Percentiles rank a stretch among this genome's conserved stretches.
Conservation (phyloP, 2,888 invertebrate species). For the Macrostomum cliftonense region DNA sequence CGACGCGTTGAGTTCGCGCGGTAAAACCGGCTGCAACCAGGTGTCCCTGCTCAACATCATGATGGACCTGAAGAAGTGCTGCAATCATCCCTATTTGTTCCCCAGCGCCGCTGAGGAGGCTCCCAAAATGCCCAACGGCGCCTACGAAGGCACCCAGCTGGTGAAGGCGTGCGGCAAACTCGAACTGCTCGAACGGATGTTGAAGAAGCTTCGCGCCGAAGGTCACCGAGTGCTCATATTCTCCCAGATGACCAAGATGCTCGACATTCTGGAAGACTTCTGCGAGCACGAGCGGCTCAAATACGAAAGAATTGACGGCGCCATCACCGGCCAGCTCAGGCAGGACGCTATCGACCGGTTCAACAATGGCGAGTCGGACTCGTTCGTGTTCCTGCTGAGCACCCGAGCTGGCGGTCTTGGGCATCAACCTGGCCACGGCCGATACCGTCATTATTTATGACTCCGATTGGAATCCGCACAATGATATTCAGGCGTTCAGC, state of each 20-base stretch:
- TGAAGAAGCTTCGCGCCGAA: constrained; percentile 64
- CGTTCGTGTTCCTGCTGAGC: constrained; percentile 77
- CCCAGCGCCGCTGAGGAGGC: constrained; percentile 61
- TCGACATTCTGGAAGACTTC: constrained; percentile 94
- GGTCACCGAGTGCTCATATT: constrained; percentile 92
- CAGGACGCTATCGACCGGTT: constrained; percentile 99
- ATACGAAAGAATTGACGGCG: constrained; percentile 94
- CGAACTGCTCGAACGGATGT: constrained; percentile 75
- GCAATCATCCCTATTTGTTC: constrained; percentile 95
- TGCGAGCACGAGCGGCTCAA: constrained; percentile 73
- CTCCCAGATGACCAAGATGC: constrained; percentile 97
- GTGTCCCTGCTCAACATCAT: constrained; percentile 91
- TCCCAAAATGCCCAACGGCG: constrained; percentile 56
- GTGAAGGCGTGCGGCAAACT: constrained; percentile 87
- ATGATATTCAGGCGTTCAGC: constrained; percentile 94
- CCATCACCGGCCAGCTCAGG: constrained; percentile 75
- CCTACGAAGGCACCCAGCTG: constrained; percentile 71
- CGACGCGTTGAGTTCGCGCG: constrained; percentile 71
- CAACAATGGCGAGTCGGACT: constrained; percentile 80
- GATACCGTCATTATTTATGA: constrained; percentile 85
- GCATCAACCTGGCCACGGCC: constrained; percentile 93
- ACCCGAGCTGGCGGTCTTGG: constrained; percentile 89
- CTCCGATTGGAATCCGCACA: constrained; percentile 99
- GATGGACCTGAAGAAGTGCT: constrained; percentile 99
- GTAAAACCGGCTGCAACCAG: not conserved